phyloP scores from a whole-genome alignment of 2,113 vertebrate species.

The Tupaia tana region DNA sequence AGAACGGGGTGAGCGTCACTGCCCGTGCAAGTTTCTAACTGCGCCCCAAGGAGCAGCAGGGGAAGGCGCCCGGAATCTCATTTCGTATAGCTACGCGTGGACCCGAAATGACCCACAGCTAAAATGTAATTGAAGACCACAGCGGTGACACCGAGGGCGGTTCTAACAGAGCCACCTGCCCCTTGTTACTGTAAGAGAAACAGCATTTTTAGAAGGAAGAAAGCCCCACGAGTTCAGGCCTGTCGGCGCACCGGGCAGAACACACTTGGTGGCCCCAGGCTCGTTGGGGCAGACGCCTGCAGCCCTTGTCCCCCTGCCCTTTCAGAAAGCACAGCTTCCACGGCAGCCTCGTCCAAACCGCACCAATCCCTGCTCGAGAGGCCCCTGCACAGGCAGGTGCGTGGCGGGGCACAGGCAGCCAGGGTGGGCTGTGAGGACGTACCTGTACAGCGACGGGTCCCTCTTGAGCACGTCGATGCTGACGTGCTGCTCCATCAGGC shows the following conservation, averaged over 20 bases:
- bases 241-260: background rate
- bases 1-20: too few relatives aligned
- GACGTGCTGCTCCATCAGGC: conserved; percentile 97
- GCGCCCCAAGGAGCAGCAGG: too few relatives aligned
- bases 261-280: background rate
- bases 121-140: background rate
- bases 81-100: background rate
- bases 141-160: background rate
- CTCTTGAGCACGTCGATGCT: conserved; percentile 94
- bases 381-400: too few relatives aligned
- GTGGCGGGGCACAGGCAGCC: too few relatives aligned
- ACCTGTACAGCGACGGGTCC: conserved; percentile 96
- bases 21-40: too few relatives aligned
- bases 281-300: too few relatives aligned
- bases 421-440: conserved; percentile 11
- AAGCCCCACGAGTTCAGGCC: background rate
- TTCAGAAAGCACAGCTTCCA: too few relatives aligned
- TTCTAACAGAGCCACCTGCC: background rate
- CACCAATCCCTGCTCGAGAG: too few relatives aligned
- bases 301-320: too few relatives aligned
- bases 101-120: background rate
- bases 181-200: background rate
- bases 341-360: too few relatives aligned
- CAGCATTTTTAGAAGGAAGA: background rate
- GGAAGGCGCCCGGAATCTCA: accelerated